phyloP scores from a whole-genome alignment of 2,113 vertebrate genomes.

The Glaucidium brasilianum region DNA sequence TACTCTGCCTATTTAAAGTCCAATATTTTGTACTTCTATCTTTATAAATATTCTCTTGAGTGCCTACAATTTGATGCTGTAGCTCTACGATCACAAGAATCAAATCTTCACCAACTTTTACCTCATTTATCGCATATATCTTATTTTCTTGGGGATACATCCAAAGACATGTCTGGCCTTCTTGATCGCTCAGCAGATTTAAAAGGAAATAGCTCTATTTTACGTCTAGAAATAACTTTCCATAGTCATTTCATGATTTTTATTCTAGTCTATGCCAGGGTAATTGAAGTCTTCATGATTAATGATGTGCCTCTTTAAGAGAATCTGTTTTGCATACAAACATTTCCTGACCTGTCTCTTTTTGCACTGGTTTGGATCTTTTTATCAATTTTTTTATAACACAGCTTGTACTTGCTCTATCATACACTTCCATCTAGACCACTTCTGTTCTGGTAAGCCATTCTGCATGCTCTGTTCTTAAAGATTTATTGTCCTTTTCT shows the following conservation, averaged over 20 bases:
- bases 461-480: background rate
- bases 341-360: background rate
- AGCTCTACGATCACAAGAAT: background rate
- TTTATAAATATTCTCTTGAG: conserved; percentile 5
- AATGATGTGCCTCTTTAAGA: conserved; percentile 43
- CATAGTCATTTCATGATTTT: conserved; percentile 9
- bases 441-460: background rate
- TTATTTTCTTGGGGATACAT: conserved; percentile 9
- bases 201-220: conserved; percentile 34
- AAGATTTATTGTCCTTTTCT: background rate
- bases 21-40: background rate
- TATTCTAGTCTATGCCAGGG: background rate
- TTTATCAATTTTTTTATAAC: background rate
- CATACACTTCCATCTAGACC: background rate
- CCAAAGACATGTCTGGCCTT: background rate
- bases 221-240: conserved; percentile 28
- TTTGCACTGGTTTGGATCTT: background rate
- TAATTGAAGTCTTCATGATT: conserved; percentile 55
- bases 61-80: background rate
- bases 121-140: conserved; percentile 28
- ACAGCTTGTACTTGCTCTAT: background rate
- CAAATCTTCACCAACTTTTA: conserved; percentile 13
- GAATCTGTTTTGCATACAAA: conserved; percentile 6
- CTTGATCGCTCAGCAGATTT: conserved; percentile 9
- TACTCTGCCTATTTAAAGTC: background rate